Evolutionary conservation across 2,888 invertebrate genomes (phyloP).

Genomic region (Eupsilia transversa): DNA sequence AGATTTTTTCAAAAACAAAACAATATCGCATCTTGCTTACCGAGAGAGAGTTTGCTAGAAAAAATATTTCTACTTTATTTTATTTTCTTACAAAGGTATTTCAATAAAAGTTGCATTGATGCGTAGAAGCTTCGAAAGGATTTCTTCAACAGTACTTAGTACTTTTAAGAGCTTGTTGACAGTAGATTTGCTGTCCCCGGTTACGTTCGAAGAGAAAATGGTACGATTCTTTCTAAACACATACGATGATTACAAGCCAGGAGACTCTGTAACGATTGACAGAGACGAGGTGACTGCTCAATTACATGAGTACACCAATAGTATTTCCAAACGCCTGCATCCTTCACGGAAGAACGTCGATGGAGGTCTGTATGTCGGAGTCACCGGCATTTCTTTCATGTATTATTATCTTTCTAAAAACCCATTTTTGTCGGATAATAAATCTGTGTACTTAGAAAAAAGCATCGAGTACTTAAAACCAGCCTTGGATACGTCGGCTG

Average conservation of each 20-base stretch:
- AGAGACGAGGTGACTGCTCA: slow-evolving; percentile 74
- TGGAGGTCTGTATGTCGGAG: slow-evolving; percentile 92
- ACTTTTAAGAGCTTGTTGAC: slow-evolving; percentile 64
- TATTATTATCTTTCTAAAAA: slow-evolving; percentile 92
- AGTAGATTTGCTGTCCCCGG: slow-evolving; percentile 66
- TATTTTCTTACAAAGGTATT: slow-evolving; percentile 35
- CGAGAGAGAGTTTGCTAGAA: slow-evolving; percentile 34
- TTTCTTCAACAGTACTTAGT: slow-evolving; percentile 58
- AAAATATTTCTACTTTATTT: slow-evolving; percentile 32
- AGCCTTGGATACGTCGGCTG: slow-evolving; percentile 90
- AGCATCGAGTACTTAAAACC: slow-evolving; percentile 92
- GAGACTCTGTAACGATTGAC: slow-evolving; percentile 65
- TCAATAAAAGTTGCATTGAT: slow-evolving; percentile 62
- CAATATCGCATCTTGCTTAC: slow-evolving; percentile 46
- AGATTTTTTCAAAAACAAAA: slow-evolving; percentile 55
- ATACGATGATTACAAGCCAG: slow-evolving; percentile 78
- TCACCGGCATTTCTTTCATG: slow-evolving; percentile 94
- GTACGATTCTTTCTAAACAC: slow-evolving; percentile 86
- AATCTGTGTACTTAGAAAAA: slow-evolving; percentile 88
- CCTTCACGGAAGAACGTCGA: slow-evolving; percentile 87
- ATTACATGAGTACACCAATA: slow-evolving; percentile 79
- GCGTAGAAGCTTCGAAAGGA: slow-evolving; percentile 66
- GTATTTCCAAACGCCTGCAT: slow-evolving; percentile 80
- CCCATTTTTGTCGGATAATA: slow-evolving; percentile 84
- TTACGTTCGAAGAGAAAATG: slow-evolving; percentile 76